Conservation (phyloP, 2,888 invertebrate genomes). For the Drosophila helvetica region DNA sequence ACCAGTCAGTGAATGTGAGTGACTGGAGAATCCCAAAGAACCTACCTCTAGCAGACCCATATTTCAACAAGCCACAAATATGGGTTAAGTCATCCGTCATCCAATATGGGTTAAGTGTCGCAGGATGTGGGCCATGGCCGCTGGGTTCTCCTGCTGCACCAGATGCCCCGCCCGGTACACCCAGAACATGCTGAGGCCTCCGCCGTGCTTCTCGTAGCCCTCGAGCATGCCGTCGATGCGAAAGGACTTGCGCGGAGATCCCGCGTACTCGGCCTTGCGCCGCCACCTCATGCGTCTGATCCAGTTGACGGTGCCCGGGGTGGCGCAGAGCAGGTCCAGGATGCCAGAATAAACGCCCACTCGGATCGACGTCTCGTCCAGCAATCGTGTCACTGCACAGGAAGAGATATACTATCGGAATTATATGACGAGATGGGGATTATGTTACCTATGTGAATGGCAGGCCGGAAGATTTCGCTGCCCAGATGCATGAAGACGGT, state of each 20-base stretch:
- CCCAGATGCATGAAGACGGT: constrained; percentile 86
- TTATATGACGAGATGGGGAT: too few relatives aligned
- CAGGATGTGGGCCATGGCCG: constrained; percentile 87
- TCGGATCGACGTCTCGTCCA: constrained; percentile 88
- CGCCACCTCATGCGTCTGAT: constrained; percentile 89
- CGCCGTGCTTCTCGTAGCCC: constrained; percentile 89
- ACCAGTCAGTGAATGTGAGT: too few relatives aligned
- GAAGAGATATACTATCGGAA: too few relatives aligned
- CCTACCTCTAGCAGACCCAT: too few relatives aligned
- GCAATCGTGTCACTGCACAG: constrained; percentile 88
- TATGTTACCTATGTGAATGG: constrained; percentile 86
- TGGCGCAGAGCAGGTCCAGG: constrained; percentile 92
- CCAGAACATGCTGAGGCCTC: constrained; percentile 82
- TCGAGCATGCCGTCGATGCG: constrained; percentile 87
- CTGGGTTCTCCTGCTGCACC: constrained; percentile 89
- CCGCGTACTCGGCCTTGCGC: constrained; percentile 86
- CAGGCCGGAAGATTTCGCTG: constrained; percentile 92
- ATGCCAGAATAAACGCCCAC: constrained; percentile 91
- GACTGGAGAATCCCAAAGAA: too few relatives aligned
- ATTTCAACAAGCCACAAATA: too few relatives aligned
- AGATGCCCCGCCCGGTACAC: constrained; percentile 83
- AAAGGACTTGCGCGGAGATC: constrained; percentile 85
- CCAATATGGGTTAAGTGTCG: constrained; percentile 80
- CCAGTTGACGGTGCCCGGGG: constrained; percentile 91
- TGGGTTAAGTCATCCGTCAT: too few relatives aligned